Base-by-base conservation (phyloP, 2,888 invertebrate genomes). In the Acronicta psi region DNA sequence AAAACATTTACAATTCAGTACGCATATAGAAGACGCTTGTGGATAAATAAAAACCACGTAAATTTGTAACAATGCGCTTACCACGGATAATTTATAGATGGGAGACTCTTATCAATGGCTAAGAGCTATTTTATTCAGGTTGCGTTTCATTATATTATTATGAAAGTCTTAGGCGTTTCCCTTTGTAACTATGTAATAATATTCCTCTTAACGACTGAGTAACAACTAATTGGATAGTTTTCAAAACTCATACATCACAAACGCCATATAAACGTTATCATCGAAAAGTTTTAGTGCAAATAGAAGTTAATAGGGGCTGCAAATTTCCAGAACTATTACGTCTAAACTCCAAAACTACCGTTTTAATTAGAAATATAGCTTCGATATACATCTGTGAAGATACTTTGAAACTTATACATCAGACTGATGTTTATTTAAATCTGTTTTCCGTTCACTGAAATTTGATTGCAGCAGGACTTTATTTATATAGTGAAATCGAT, bases 281-380 rank as follows among this genome's bases (percentile, higher is more conserved):
- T 46, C 45, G 40, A 58, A 70, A 69, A 59, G 43, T 51, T 51
- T 13, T 17, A 57, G 49, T 38, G 56, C 66, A 56, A 70, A 59
- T 46, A 56, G 20, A 59, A 65, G 52, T 56, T 59, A 65, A 56
- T 56, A 50, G 42, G 45, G 16, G 50, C 17, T 34, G 6, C 13
- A 52, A 36, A 34, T 47, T 50, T 31, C 29, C 31, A 40, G 37
- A 54, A 65, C 43, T 51, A 31, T 23, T 13, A 36, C 20, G 44
- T n/a, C 41, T 52, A 10, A 49, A 56, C 45, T 70, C 53, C 51
- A 54, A 2, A 65, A 50, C 51, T 60, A 52, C 29, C 31, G 60
- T 49, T 50, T 64, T 62, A 72, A 67, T 70, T 62, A 68, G 50
- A 68, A 61, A 59, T 73, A 74, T 56, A 45, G 44, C 42, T 54